phyloP scores from a whole-genome alignment of 2,113 vertebrate species.

The Rostratula benghalensis region DNA sequence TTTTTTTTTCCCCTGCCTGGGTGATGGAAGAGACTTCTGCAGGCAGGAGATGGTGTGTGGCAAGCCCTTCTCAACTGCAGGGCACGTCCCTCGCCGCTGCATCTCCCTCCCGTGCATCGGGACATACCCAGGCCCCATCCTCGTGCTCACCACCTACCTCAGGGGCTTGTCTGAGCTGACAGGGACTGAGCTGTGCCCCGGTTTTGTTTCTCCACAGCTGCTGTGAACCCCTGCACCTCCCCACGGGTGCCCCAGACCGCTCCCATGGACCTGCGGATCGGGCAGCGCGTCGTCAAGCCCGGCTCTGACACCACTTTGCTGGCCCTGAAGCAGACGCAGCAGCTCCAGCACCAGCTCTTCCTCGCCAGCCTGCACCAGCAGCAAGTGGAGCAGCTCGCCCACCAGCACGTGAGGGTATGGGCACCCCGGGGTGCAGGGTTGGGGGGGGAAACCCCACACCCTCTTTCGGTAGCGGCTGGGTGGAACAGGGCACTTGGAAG shows the following conservation, averaged over 20 bases:
- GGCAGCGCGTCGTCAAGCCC: conserved; percentile 78
- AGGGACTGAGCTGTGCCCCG: not conserved
- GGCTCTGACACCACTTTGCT: conserved; percentile 80
- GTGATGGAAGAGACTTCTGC: not conserved
- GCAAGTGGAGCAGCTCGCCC: conserved; percentile 75
- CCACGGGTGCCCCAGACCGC: conserved; percentile 71
- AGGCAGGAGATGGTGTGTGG: fast-evolving
- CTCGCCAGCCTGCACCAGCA: conserved; percentile 81
- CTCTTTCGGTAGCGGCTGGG: fast-evolving
- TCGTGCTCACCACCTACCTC: not conserved
- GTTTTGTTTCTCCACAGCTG: conserved; percentile 55
- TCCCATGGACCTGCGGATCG: conserved; percentile 91
- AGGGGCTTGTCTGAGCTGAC: not conserved
- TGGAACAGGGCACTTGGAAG: fast-evolving
- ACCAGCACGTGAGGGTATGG: conserved; percentile 78
- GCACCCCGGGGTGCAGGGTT: fast-evolving
- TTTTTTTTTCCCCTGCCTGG: not conserved
- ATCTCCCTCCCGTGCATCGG: fast-evolving
- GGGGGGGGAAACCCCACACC: fast-evolving
- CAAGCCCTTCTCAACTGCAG: not conserved
- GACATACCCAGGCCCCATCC: not conserved
- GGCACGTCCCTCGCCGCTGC: fast-evolving
- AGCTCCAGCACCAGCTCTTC: conserved; percentile 80
- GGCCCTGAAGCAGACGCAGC: conserved; percentile 79
- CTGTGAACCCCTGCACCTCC: conserved; percentile 53